Conservation (phyloP, 2,797 vertebrate species). For the Tinamus major region DNA sequence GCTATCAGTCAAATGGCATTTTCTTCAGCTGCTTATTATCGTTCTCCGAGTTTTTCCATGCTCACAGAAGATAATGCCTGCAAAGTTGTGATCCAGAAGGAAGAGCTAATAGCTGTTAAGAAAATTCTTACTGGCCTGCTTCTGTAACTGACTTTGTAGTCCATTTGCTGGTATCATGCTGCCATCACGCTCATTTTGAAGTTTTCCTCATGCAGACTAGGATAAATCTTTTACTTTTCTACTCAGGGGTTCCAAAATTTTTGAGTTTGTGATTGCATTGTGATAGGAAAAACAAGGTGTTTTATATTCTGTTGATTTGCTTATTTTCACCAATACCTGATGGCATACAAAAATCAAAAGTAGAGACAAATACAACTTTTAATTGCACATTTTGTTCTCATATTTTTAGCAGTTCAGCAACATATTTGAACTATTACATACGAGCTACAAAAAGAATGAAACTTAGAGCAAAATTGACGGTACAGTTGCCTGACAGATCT, state of each 20-base stretch:
- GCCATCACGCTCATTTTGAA: not conserved
- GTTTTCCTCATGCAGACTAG: not conserved
- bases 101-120: not conserved
- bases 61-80: not conserved
- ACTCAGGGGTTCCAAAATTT: not conserved
- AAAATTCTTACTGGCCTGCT: not conserved
- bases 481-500: not conserved
- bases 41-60: not conserved
- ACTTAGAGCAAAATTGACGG: not conserved
- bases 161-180: not conserved
- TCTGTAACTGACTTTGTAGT: not conserved
- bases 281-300: not conserved
- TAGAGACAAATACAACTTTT: not conserved
- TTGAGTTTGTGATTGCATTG: not conserved
- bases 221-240: not conserved
- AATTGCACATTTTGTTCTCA: not conserved
- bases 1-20: not conserved
- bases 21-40: slow-evolving; percentile 31
- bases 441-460: not conserved
- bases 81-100: slow-evolving; percentile 4
- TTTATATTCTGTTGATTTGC: not conserved
- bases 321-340: not conserved
- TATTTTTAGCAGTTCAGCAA: not conserved
- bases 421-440: not conserved
- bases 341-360: not conserved